Evolutionary conservation across 2,888 invertebrate genomes (phyloP).

Genomic region (Patella ulyssiponensis): DNA sequence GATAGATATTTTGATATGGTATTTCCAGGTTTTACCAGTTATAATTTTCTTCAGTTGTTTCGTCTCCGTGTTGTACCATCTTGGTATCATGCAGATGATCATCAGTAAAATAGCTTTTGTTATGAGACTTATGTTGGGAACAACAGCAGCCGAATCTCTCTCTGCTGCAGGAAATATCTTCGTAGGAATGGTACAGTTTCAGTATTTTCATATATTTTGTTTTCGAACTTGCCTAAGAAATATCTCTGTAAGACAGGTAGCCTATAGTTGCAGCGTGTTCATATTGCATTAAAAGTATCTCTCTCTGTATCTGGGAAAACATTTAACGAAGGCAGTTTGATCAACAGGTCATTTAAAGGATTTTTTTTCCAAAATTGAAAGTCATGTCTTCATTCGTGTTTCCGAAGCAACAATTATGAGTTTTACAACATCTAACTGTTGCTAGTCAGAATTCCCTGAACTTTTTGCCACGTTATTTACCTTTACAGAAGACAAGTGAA

Average conservation of each 20-base stretch:
- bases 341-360: no score
- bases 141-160: conserved; percentile 95
- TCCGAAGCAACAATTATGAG: no score
- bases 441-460: no score
- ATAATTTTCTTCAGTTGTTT: conserved; percentile 95
- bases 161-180: conserved; percentile 95
- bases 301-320: no score
- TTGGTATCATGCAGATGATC: conserved; percentile 89
- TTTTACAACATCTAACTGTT: no score
- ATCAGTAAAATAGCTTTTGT: conserved; percentile 86
- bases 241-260: conserved; percentile 68
- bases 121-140: conserved; percentile 80
- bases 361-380: no score
- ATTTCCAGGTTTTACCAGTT: conserved; percentile 80
- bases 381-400: no score
- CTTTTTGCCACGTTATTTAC: no score
- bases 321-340: no score
- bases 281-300: conserved; percentile 72
- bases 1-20: conserved; percentile 6
- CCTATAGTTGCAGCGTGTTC: conserved; percentile 38
- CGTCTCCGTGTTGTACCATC: conserved; percentile 89
- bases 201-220: no score
- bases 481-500: no score
- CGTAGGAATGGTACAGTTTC: conserved; percentile 84
- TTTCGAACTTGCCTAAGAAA: no score